Percentiles rank a stretch among this genome's conserved stretches.
phyloP scores from a whole-genome alignment of 2,888 invertebrate genomes.

The Tetragnatha montana region DNA sequence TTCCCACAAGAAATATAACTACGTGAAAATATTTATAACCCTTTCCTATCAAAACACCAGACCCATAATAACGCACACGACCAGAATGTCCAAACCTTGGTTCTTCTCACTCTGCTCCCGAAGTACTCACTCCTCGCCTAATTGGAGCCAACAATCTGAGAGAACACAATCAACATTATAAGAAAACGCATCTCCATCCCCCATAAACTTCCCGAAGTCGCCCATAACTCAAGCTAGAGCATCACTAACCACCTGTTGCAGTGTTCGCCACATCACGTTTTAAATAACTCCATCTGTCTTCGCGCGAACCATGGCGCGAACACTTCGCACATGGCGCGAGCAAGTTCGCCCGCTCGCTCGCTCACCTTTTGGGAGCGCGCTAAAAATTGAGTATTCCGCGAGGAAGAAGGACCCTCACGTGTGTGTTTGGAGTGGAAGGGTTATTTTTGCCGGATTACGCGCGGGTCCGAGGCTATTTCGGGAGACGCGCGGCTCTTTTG shows the following conservation, averaged over 20 bases:
- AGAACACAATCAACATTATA: neutral
- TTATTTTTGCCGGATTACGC: constrained; percentile 18
- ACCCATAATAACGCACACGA: too few relatives aligned
- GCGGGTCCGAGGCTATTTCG: neutral
- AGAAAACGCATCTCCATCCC: neutral
- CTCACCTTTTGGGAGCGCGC: neutral
- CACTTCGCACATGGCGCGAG: too few relatives aligned
- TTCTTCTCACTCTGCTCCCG: too few relatives aligned
- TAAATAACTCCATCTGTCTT: constrained; percentile 34
- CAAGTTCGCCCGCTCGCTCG: neutral
- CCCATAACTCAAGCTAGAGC: neutral
- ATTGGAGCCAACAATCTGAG: neutral
- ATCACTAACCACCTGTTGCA: constrained; percentile 42
- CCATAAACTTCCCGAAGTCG: neutral
- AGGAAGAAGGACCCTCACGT: neutral
- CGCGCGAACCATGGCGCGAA: neutral
- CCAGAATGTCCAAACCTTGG: too few relatives aligned
- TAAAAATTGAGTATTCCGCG: constrained; percentile 15
- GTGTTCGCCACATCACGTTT: neutral
- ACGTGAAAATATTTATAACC: too few relatives aligned
- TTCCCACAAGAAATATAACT: too few relatives aligned
- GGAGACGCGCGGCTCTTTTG: neutral
- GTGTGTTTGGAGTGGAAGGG: constrained; percentile 33
- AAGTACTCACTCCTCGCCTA: neutral
- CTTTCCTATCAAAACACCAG: too few relatives aligned